phyloP scores from a whole-genome alignment of 2,113 vertebrate genomes.

The Sphaerodactylus townsendi region DNA sequence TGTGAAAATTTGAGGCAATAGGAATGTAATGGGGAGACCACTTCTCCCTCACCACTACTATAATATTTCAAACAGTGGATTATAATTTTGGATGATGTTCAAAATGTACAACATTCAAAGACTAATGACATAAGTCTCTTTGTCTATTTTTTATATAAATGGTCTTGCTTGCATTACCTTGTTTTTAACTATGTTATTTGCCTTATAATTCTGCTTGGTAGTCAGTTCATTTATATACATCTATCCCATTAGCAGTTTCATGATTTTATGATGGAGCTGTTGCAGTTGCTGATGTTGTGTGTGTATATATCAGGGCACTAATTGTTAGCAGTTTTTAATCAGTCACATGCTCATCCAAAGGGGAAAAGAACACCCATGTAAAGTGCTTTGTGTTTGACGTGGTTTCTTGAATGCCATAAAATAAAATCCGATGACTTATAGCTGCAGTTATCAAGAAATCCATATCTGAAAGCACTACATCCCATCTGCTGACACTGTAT shows the following conservation, averaged over 20 bases:
- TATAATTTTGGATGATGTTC: constrained; percentile 60
- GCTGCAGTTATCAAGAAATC: background rate
- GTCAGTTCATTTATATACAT: constrained; percentile 40
- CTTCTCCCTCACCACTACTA: constrained; percentile 55
- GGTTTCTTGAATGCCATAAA: constrained; percentile 35
- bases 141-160: constrained; percentile 58
- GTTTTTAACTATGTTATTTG: constrained; percentile 41
- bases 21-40: constrained; percentile 25
- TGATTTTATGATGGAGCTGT: constrained; percentile 45
- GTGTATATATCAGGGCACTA: constrained; percentile 38
- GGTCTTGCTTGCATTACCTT: constrained; percentile 5
- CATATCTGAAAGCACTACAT: constrained; percentile 15
- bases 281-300: constrained; percentile 30
- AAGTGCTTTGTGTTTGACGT: constrained; percentile 36
- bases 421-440: constrained; percentile 47
- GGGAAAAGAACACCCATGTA: constrained; percentile 16
- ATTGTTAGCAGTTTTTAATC: constrained; percentile 49
- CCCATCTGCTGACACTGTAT: constrained; percentile 13
- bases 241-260: constrained; percentile 13
- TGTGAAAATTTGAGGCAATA: constrained; percentile 44
- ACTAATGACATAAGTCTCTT: constrained; percentile 47
- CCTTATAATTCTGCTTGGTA: constrained; percentile 32
- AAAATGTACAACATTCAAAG: constrained; percentile 64
- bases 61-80: constrained; percentile 63
- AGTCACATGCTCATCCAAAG: background rate